Base-by-base conservation (phyloP, 2,113 vertebrate genomes). In the Heterocephalus glaber region DNA sequence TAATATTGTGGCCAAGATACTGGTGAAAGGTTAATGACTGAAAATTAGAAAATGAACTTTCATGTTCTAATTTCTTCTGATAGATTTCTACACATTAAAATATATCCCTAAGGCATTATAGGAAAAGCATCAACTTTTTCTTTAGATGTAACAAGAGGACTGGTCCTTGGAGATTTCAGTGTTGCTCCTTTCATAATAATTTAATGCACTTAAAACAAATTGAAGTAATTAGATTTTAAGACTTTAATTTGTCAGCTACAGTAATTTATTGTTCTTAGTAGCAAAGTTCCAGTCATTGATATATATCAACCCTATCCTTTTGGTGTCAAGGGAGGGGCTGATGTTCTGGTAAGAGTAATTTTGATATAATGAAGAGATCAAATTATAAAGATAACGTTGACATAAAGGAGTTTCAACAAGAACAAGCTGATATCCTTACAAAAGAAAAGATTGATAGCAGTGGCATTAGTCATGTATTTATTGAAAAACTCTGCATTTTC, bases 261-360 rank as follows among this genome's bases (percentile, higher is more conserved):
- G 44, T n/a, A 83, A 97, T 97, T 96, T 97, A 92, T 90, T 96
- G 88, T 82, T 92, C 88, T 98, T 97, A 96, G 85, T 83, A 93
- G 14, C 61, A 90, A 88, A 85, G n/a, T 86, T 94, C 26, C 16
- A 89, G 60, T 44, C 92, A 88, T 70, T 96, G 94, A 82, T 88
- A 80, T 95, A 90, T 92, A 94, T 89, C 86, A 66, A 92, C 92
- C n/a, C 41, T 16, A 89, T 95, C 83, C 38, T 92, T 13, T 87
- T 95, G 17, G 54, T 95, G 95, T 83, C 92, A 97, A 52, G 84
- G 61, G n/a, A 96, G 20, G 58, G 90, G 19, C 5, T 94, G 26
- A 83, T 92, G 10, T 76, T 96, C 86, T 89, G 54, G n/a, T 93
- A 93, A 92, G 26, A 89, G 28, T 72, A 97, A 96, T 83, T 96